Percentiles rank a stretch among this genome's conserved stretches.
phyloP scores from a whole-genome alignment of 2,888 invertebrate species.

The Apodemia duryi region DNA sequence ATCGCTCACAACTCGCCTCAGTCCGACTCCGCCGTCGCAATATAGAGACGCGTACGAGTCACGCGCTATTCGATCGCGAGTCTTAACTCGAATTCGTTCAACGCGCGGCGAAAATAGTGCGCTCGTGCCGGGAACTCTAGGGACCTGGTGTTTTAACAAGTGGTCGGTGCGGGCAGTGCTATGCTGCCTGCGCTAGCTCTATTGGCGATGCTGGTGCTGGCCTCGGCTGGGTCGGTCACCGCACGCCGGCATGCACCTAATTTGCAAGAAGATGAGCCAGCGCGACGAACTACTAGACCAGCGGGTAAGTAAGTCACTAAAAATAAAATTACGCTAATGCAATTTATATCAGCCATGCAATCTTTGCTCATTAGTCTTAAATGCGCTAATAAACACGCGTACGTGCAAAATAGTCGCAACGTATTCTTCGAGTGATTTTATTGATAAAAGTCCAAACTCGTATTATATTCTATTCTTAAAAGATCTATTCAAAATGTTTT shows the following conservation, averaged over 20 bases:
- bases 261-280: constrained; percentile 83
- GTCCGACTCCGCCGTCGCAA: constrained; percentile 71
- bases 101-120: constrained; percentile 71
- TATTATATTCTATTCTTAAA: too few relatives aligned
- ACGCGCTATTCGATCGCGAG: constrained; percentile 55
- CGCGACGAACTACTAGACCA: constrained; percentile 81
- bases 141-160: constrained; percentile 43
- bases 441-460: background rate
- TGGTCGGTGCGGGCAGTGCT: constrained; percentile 45
- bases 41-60: constrained; percentile 57
- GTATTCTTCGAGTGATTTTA: background rate
- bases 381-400: background rate
- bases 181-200: constrained; percentile 62
- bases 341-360: constrained; percentile 13
- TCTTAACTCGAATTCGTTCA: constrained; percentile 36
- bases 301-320: constrained; percentile 82
- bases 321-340: constrained; percentile 15
- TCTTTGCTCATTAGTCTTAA: background rate
- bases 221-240: constrained; percentile 49
- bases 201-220: constrained; percentile 63
- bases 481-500: too few relatives aligned
- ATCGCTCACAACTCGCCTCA: constrained; percentile 67
- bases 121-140: constrained; percentile 64
- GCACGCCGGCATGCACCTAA: constrained; percentile 81
- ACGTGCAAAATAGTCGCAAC: background rate